Conservation (phyloP, 2,888 invertebrate species). For the Drosophila buzzatii region DNA sequence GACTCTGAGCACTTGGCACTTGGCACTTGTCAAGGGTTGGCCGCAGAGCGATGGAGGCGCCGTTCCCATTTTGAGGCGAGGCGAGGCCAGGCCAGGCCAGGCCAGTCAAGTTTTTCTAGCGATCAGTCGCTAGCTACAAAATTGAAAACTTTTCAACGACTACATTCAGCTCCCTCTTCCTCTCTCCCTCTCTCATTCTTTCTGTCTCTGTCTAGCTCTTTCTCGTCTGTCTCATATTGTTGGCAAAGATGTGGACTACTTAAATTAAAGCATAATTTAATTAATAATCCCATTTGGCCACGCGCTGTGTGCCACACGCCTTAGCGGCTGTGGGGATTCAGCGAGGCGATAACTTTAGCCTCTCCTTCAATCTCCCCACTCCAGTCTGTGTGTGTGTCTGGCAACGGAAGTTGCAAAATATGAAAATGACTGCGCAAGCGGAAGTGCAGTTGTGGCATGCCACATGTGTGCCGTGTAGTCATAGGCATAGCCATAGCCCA, state of each 20-base stretch:
- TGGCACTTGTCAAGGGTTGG: slow-evolving; percentile 4
- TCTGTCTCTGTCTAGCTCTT: no score
- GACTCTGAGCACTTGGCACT: slow-evolving; percentile 47
- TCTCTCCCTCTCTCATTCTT: background rate
- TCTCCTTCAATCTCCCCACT: background rate
- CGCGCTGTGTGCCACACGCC: slow-evolving; percentile 60
- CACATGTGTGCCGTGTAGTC: slow-evolving; percentile 69
- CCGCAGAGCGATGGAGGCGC: background rate
- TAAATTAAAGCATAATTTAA: slow-evolving; percentile 83
- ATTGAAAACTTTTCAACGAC: slow-evolving; percentile 61
- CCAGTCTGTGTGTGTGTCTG: slow-evolving; percentile 25
- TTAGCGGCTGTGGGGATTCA: slow-evolving; percentile 52
- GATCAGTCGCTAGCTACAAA: slow-evolving; percentile 62
- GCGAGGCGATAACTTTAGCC: slow-evolving; percentile 44
- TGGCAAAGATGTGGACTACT: slow-evolving; percentile 68
- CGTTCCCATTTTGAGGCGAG: slow-evolving; percentile 15
- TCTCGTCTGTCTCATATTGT: slow-evolving; percentile 56
- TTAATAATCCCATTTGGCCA: slow-evolving; percentile 83
- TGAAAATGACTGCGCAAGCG: slow-evolving; percentile 81
- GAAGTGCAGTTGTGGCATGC: slow-evolving; percentile 82
- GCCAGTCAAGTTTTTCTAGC: slow-evolving; percentile 48
- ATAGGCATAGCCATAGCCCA: slow-evolving; percentile 1
- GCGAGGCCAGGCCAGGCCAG: slow-evolving; percentile 21
- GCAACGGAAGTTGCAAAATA: slow-evolving; percentile 78
- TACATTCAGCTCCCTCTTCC: background rate